Base-by-base conservation (phyloP, 2,888 invertebrate genomes). In the Tupiocoris notatus region DNA sequence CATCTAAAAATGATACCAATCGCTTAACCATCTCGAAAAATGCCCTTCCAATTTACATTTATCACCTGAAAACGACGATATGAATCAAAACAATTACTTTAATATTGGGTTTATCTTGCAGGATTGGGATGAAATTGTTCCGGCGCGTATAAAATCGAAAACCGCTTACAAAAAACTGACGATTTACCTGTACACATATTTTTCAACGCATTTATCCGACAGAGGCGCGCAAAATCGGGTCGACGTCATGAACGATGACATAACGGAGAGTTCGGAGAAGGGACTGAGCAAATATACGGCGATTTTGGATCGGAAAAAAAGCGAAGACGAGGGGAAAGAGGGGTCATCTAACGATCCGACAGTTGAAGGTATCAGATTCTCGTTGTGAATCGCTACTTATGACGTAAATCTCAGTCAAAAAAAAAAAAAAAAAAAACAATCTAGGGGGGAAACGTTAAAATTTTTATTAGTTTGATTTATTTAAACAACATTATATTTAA, bases 181-280 rank as follows among this genome's bases (percentile, higher is more conserved):
- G 1, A 82, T 84, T 75, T 83, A 83, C 64, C 80, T 84, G 20
- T 81, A 83, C 70, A 82, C 84, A 7, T 82, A 84, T 80, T 84
- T 83, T 79, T 83, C 83, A 21, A 81, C 83, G 23, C 71, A 83
- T 24, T 82, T 83, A 16, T 59, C 54, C 18, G 66, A n/a, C n/a
- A n/a, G 18, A 1, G 22, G 21, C 22, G 24, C 6, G 17, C 81
- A 82, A 61, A 81, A 81, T 25, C 39, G 58, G 17, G 54, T 6
- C n/a, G 17, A 7, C 17, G 56, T 24, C 17, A 68, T n/a, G 1
- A 18, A 66, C 17, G 54, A 39, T 18, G 23, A 22, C 9, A 18
- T 56, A 1, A 54, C 65, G n/a, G 39, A 66, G 18, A 25, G 54
- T 9, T 3, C 25, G n/a, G 70, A 70, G 23, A 2, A 39, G 39